Evolutionary conservation across 2,113 vertebrate species (phyloP).

Genomic region (Uropsilus gracilis): DNA sequence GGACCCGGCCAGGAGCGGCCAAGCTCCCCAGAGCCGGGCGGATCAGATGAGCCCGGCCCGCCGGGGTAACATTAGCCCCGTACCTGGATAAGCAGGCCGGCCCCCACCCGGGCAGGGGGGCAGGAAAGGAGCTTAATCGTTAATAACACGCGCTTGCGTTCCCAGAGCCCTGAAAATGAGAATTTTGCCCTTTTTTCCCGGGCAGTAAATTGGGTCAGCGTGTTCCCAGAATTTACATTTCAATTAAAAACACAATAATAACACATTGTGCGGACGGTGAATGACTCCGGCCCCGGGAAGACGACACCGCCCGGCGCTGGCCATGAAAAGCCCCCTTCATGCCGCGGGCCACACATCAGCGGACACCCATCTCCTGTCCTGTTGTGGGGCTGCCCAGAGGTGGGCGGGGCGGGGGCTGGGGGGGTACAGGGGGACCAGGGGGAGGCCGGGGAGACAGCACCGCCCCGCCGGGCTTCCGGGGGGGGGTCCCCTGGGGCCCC

Average conservation of each 20-base stretch:
- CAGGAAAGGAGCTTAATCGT: constrained; percentile 81
- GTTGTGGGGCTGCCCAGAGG: constrained; percentile 86
- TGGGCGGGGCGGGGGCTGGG: constrained; percentile 54
- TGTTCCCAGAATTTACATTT: constrained; percentile 99
- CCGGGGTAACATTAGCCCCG: constrained; percentile 57
- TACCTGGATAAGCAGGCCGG: constrained; percentile 62
- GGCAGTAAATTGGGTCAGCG: constrained; percentile 91
- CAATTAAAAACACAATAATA: constrained; percentile 98
- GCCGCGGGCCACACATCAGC: constrained; percentile 91
- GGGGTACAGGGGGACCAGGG: too few relatives aligned
- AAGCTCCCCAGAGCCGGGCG: not conserved
- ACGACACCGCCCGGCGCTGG: constrained; percentile 93
- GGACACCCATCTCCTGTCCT: constrained; percentile 91
- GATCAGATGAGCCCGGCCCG: constrained; percentile 42
- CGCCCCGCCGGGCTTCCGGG: not conserved
- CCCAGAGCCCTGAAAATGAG: constrained; percentile 92
- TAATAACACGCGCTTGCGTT: constrained; percentile 86
- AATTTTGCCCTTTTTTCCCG: constrained; percentile 90
- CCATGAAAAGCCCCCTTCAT: constrained; percentile 97
- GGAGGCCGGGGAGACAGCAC: constrained; percentile 54
- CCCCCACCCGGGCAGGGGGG: constrained; percentile 44
- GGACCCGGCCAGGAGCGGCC: not conserved
- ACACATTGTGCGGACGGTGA: constrained; percentile 95
- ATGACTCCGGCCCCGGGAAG: constrained; percentile 93
- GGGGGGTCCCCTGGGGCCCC: not conserved